Evolutionary conservation across 1,140 invertebrate species (phyloP), one percentile per base, ranked within the genome.

Genomic region (Probaryconus sp.): DNA sequence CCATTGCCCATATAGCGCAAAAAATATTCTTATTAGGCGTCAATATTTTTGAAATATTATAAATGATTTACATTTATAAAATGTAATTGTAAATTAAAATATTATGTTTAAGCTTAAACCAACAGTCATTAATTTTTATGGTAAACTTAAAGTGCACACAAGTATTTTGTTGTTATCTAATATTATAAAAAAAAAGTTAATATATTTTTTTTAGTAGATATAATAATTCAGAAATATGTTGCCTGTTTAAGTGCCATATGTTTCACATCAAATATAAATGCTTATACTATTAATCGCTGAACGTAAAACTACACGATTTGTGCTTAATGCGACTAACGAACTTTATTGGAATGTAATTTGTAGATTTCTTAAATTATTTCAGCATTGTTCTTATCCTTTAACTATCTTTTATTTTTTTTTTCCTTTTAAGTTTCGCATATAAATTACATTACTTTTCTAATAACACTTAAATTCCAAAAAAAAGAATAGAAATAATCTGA

Each of bases 311-410:
- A 69, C 4, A 14, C 38, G 21, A 51, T 61, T 64, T 69, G 65
- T 69, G 65, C 65, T 69, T 51, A 58, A 38, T 48, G 40, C 16
- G 38, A 61, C 47, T 53, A 69, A 42, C 16, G 47, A 69, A 69
- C 48, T 60, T 61, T 53, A 55, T 20, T 48, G 65, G 65, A 69
- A 69, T 69, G 65, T 69, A 50, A 48, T 11, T 38, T 48, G 18
- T 9, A n/a, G n/a, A 47, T 53, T 55, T 56, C 51, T 31, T 16
- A 43, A 51, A 37, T 56, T 38, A 43, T 45, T 40, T 67, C 42
- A 42, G 13, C 33, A 21, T 56, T 37, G 16, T 31, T 67, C 18
- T 67, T 28, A 26, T 11, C 28, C 10, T 24, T 45, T 18, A 14
- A 31, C 13, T 60, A 47, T 13, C 2, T n/a, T 3, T 35, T 35